A percentile compares a stretch with the other conserved stretches of the same genome.
These are phyloP conservation scores for Machaerirhynchus nigripectus DNA, from an alignment of 2,113 vertebrate genomes.

Conservation along the genomic window DNA sequence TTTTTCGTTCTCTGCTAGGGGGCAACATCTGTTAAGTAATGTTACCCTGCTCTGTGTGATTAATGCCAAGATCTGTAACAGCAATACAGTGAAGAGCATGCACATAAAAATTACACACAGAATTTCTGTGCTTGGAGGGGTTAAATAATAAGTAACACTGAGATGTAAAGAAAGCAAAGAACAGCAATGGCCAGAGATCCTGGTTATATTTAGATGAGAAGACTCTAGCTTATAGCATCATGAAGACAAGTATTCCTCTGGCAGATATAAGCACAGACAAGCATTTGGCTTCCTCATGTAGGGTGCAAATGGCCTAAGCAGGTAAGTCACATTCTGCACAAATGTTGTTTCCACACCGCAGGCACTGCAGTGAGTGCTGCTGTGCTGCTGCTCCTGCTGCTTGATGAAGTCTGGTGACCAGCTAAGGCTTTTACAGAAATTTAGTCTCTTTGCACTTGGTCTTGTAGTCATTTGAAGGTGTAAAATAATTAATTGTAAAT, in stretches of 20 bases:
- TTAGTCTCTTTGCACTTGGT: background rate
- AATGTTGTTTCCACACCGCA: background rate
- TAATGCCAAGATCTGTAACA: background rate
- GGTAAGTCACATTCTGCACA: background rate
- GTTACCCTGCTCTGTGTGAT: background rate
- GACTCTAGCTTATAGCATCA: background rate
- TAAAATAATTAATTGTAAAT: background rate
- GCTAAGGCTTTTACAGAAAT: background rate
- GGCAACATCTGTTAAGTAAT: conserved; percentile 60
- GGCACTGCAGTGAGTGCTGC: background rate
- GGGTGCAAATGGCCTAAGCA: rapidly evolving
- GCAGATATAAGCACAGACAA: background rate
- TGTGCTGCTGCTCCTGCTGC: background rate
- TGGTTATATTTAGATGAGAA: background rate
- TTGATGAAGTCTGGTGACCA: rapidly evolving
- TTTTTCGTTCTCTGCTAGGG: conserved; percentile 59
- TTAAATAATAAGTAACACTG: background rate
- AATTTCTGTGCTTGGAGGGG: background rate
- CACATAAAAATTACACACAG: background rate
- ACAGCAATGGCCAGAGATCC: background rate
- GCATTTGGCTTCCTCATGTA: background rate
- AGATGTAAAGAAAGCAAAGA: background rate
- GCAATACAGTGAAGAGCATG: background rate
- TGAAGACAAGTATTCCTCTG: background rate
- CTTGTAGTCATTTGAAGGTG: background rate